Conservation (phyloP, 2,797 vertebrate genomes). For the Malacoraja senta region DNA sequence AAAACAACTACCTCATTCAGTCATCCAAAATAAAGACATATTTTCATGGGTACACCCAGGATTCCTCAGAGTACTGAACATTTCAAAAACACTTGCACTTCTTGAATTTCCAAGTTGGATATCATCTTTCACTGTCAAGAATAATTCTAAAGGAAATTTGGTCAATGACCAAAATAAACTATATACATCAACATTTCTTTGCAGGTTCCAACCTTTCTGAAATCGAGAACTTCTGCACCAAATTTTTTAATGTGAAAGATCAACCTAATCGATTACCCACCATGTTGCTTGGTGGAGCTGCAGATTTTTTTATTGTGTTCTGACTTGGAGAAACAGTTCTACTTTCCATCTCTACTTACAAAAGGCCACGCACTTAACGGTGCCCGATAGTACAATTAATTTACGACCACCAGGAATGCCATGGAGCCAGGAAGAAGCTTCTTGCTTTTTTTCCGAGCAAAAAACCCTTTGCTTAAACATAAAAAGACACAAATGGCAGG, state of each 20-base stretch:
- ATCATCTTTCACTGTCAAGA: conserved; percentile 46
- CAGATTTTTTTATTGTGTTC: not conserved
- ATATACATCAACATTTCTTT: conserved; percentile 39
- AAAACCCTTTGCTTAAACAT: not conserved
- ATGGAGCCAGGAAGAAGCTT: not conserved
- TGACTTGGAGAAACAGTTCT: not conserved
- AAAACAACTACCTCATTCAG: conserved; percentile 35
- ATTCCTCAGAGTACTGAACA: conserved; percentile 40
- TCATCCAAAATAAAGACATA: conserved; percentile 43
- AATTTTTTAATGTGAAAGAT: not conserved
- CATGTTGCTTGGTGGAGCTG: not conserved
- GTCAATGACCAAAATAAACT: conserved; percentile 36
- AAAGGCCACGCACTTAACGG: not conserved
- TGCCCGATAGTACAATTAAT: not conserved
- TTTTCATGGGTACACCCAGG: not conserved
- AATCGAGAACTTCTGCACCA: not conserved
- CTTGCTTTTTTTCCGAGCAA: not conserved
- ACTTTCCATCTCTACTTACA: not conserved
- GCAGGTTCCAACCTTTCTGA: conserved; percentile 37
- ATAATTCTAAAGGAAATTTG: conserved; percentile 7
- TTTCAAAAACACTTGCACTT: conserved; percentile 42
- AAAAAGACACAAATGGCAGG: no score
- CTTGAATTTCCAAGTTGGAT: conserved; percentile 33
- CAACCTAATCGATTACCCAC: not conserved
- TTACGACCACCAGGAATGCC: not conserved